Evolutionary conservation across 2,888 invertebrate species (phyloP).

Genomic region (Cremastinae sp.): DNA sequence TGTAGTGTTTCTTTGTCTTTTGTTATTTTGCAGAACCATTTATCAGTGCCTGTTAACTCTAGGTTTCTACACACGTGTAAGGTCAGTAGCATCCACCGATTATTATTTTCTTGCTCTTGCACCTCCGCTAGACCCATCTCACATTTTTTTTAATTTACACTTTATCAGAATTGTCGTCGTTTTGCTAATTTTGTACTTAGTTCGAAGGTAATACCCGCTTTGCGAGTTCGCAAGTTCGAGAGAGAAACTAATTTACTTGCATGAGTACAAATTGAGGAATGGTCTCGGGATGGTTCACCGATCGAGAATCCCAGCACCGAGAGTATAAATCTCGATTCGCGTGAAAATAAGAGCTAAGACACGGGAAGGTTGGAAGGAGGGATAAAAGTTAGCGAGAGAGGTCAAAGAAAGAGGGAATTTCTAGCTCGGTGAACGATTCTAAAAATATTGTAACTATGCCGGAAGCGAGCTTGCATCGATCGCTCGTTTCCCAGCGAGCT

Average conservation of each 20-base stretch:
- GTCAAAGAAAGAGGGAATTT: not conserved
- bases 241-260: conserved; percentile 37
- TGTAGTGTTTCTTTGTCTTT: conserved; percentile 83
- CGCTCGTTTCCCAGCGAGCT: conserved; percentile 27
- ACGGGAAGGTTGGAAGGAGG: no score
- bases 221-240: not conserved
- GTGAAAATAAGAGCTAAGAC: not conserved
- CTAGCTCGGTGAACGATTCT: conserved; percentile 37
- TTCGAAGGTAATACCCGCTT: no score
- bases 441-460: conserved; percentile 43
- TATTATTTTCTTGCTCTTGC: conserved; percentile 23
- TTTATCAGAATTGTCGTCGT: not conserved
- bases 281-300: conserved; percentile 36
- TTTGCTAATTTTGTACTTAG: no score
- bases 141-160: not conserved
- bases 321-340: conserved; percentile 31
- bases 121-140: conserved; percentile 6
- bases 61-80: conserved; percentile 91
- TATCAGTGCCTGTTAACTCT: conserved; percentile 93
- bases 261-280: conserved; percentile 42
- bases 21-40: conserved; percentile 91
- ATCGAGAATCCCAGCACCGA: not conserved
- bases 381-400: conserved; percentile 2
- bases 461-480: conserved; percentile 42
- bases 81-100: conserved; percentile 82